A percentile compares a stretch with the other conserved stretches of the same genome.
Evolutionary conservation across 2,797 vertebrate genomes (phyloP).

Genomic region (Cuniculus paca): DNA sequence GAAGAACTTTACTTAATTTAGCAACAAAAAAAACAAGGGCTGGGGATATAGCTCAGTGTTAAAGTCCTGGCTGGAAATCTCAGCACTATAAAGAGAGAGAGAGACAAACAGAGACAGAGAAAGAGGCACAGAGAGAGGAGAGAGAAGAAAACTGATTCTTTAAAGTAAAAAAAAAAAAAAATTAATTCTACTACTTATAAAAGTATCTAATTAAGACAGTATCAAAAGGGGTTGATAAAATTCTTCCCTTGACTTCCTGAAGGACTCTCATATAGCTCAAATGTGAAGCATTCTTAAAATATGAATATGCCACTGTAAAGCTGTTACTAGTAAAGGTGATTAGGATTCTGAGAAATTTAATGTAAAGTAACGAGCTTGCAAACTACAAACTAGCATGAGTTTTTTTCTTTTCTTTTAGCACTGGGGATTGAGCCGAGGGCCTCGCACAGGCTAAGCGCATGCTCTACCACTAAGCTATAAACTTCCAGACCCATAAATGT

Average conservation of each 20-base stretch:
- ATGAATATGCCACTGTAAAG: neutral
- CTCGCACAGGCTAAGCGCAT: neutral
- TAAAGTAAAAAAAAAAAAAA: constrained; percentile 31
- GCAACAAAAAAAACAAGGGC: neutral
- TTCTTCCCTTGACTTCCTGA: neutral
- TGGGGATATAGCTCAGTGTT: neutral
- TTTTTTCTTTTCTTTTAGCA: neutral
- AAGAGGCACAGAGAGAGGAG: neutral
- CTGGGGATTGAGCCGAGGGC: neutral
- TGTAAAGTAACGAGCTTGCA: neutral
- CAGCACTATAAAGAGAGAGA: neutral
- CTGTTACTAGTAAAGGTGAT: neutral
- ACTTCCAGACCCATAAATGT: neutral
- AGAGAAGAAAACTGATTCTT: neutral
- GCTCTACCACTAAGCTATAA: neutral
- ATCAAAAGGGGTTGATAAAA: neutral
- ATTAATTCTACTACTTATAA: constrained; percentile 26
- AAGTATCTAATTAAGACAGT: neutral
- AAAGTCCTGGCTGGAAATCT: neutral
- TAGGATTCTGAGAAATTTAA: neutral
- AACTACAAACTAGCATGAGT: neutral
- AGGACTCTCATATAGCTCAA: neutral
- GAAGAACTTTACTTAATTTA: constrained; percentile 59
- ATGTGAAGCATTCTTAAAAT: neutral
- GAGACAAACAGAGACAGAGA: neutral